Conservation (phyloP, 2,113 vertebrate species). For the Ciconia stormi region DNA sequence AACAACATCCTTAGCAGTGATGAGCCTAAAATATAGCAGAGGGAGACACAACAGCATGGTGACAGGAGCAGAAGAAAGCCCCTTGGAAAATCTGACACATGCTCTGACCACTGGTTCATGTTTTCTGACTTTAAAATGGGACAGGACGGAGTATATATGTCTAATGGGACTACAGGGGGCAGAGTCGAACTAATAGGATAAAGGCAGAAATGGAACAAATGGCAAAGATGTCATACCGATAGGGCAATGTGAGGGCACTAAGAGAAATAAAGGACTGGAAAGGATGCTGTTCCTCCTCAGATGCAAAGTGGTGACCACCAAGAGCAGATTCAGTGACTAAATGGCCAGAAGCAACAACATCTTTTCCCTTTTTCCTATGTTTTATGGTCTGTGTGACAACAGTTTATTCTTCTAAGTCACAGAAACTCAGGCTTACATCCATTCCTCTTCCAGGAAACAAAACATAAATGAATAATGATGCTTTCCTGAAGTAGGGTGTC, state of each 20-base stretch:
- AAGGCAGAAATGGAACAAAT: background rate
- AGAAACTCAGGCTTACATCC: background rate
- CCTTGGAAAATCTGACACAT: background rate
- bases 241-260: background rate
- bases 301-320: background rate
- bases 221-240: background rate
- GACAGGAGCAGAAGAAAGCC: background rate
- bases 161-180: background rate
- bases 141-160: background rate
- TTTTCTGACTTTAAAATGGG: background rate
- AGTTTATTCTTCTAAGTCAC: conserved; percentile 14
- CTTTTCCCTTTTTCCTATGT: background rate
- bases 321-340: background rate
- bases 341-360: background rate
- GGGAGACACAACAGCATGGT: background rate
- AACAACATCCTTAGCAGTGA: background rate
- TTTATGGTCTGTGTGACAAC: background rate
- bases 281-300: background rate
- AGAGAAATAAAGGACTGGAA: background rate
- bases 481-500: conserved; percentile 25
- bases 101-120: background rate
- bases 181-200: background rate
- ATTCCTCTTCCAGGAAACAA: background rate
- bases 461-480: conserved; percentile 27
- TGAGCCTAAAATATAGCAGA: background rate